A percentile compares a stretch with the other conserved stretches of the same genome.
These are phyloP conservation scores for Galerucella pusilla DNA, from an alignment of 2,888 invertebrate genomes.

Conservation along the genomic window DNA sequence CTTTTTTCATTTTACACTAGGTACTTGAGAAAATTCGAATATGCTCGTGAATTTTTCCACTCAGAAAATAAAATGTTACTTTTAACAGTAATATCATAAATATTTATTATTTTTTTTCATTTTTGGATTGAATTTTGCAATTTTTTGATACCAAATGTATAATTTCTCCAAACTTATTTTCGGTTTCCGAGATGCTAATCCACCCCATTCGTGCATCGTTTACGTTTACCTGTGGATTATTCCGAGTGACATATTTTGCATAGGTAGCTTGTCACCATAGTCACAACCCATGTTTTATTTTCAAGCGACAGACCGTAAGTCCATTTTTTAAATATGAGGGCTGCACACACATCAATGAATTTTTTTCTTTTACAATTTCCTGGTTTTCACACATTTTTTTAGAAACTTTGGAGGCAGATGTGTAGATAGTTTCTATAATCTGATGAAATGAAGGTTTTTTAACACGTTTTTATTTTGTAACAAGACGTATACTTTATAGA, in stretches of 20 bases:
- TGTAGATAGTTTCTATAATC: neutral
- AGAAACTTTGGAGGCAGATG: neutral
- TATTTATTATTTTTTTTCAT: no score
- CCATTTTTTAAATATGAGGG: constrained; percentile 6
- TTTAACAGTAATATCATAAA: no score
- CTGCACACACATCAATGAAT: neutral
- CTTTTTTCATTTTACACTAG: no score
- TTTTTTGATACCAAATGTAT: no score
- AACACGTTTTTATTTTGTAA: no score
- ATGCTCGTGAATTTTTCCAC: no score
- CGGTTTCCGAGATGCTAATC: neutral
- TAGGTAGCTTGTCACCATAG: constrained; percentile 21
- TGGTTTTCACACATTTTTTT: neutral
- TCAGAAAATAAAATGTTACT: no score
- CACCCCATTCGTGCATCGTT: constrained; percentile 16
- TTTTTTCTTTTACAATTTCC: neutral
- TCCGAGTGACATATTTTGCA: constrained; percentile 27
- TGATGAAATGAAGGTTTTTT: no score
- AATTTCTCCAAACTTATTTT: neutral
- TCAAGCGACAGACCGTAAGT: constrained; percentile 7
- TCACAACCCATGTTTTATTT: neutral
- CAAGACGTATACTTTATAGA: no score
- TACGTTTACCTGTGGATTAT: constrained; percentile 34
- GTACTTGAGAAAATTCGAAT: no score
- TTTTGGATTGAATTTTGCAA: no score